phyloP scores from a whole-genome alignment of 2,113 vertebrate species.

The Dolichotis patagonum region DNA sequence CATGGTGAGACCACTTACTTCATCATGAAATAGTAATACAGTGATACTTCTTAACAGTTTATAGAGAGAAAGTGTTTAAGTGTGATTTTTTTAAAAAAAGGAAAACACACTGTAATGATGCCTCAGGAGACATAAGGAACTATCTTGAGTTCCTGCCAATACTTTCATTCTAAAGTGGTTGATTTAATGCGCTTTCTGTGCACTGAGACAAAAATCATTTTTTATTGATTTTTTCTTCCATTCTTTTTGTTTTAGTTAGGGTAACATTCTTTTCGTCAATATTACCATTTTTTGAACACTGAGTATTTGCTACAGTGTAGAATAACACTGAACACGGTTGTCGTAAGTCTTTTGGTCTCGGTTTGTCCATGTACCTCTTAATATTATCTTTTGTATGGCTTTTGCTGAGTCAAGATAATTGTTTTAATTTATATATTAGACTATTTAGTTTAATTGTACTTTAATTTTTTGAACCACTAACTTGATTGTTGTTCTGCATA shows the following conservation, averaged over 20 bases:
- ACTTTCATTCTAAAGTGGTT: not conserved
- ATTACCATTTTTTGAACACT: constrained; percentile 33
- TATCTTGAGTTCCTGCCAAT: not conserved
- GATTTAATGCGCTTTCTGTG: constrained; percentile 25
- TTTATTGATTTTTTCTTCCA: constrained; percentile 17
- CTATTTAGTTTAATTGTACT: not conserved
- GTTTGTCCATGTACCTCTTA: not conserved
- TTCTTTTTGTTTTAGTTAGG: constrained; percentile 5
- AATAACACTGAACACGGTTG: not conserved
- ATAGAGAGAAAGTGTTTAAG: constrained; percentile 68
- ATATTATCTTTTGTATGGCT: not conserved
- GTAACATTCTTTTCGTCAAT: constrained; percentile 2
- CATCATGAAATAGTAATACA: not conserved
- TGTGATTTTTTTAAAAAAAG: constrained; percentile 56
- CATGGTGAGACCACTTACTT: constrained; percentile 12
- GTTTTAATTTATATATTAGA: not conserved
- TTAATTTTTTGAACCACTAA: not conserved
- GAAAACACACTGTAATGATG: constrained; percentile 65
- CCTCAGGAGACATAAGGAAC: constrained; percentile 39
- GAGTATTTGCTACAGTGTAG: not conserved
- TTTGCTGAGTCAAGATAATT: not conserved
- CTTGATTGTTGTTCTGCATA: not conserved
- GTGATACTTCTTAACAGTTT: constrained; percentile 62
- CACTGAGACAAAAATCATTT: not conserved
- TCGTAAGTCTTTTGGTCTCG: not conserved